Evolutionary conservation across 2,113 vertebrate species (phyloP).

Genomic region (Macrotus californicus): DNA sequence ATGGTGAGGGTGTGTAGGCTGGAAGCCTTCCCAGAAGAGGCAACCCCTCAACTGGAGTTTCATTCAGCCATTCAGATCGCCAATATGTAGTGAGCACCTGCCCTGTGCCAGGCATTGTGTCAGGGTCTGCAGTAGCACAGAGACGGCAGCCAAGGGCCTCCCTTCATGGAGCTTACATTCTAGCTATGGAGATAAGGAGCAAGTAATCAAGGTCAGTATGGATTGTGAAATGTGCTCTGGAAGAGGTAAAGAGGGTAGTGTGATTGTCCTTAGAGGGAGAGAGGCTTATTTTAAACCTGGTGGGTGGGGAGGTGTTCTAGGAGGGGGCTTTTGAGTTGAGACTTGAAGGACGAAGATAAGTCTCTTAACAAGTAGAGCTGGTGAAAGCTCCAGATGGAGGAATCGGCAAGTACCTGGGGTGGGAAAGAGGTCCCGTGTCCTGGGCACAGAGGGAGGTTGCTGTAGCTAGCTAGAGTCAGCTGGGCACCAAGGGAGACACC

Average conservation of each 20-base stretch:
- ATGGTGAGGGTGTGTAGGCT: neutral
- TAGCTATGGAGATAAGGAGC: neutral
- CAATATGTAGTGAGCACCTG: neutral
- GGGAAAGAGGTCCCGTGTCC: neutral
- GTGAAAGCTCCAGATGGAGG: neutral
- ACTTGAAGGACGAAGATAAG: neutral
- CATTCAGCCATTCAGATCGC: neutral
- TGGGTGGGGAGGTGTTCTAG: neutral
- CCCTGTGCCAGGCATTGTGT: neutral
- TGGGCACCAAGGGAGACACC: neutral
- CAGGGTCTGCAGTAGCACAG: neutral
- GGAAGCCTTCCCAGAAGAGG: neutral
- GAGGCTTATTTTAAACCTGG: neutral
- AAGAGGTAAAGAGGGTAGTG: neutral
- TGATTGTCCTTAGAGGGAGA: neutral
- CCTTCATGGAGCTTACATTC: neutral
- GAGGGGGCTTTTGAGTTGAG: neutral
- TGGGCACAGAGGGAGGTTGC: neutral
- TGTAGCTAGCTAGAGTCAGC: neutral
- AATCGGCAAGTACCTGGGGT: neutral
- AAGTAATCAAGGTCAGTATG: neutral
- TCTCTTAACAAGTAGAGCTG: neutral
- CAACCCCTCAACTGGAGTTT: neutral
- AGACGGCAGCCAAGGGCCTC: neutral
- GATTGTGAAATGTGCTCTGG: neutral